phyloP scores from a whole-genome alignment of 2,797 vertebrate species.

The Scolopax bukidnonensis region DNA sequence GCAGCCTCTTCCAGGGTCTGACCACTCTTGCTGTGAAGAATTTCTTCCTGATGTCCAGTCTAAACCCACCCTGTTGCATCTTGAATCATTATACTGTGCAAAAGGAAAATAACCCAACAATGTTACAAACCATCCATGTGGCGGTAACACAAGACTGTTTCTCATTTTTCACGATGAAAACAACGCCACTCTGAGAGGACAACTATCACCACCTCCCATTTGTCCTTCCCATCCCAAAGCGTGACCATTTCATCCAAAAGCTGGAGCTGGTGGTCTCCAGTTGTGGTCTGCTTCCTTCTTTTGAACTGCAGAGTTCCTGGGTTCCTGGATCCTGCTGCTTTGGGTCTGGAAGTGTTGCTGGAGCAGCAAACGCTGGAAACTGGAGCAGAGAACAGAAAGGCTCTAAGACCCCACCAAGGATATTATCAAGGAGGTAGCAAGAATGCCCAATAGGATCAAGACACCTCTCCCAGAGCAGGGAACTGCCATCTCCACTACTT shows the following conservation, averaged over 20 bases:
- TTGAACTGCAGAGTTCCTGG: not conserved
- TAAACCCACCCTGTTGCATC: too few species aligned
- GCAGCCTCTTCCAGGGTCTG: too few species aligned
- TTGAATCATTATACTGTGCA: not conserved
- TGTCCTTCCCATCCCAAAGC: not conserved
- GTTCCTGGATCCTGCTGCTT: not conserved
- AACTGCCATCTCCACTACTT: not conserved
- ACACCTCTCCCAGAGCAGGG: not conserved
- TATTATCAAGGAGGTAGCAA: not conserved
- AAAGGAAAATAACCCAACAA: not conserved
- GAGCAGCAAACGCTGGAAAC: conserved; percentile 5
- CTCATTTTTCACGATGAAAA: not conserved
- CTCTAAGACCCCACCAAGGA: not conserved
- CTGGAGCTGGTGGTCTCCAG: not conserved
- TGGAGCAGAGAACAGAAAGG: not conserved
- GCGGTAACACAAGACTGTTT: not conserved
- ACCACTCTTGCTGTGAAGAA: too few species aligned
- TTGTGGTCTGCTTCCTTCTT: not conserved
- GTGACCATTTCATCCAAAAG: not conserved
- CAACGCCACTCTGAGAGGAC: not conserved
- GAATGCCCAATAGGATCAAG: not conserved
- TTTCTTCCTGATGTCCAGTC: too few species aligned
- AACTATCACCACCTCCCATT: not conserved
- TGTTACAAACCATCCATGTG: not conserved
- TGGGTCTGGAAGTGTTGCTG: not conserved